phyloP scores from a whole-genome alignment of 2,888 invertebrate genomes.

The Chouioia cunea region DNA sequence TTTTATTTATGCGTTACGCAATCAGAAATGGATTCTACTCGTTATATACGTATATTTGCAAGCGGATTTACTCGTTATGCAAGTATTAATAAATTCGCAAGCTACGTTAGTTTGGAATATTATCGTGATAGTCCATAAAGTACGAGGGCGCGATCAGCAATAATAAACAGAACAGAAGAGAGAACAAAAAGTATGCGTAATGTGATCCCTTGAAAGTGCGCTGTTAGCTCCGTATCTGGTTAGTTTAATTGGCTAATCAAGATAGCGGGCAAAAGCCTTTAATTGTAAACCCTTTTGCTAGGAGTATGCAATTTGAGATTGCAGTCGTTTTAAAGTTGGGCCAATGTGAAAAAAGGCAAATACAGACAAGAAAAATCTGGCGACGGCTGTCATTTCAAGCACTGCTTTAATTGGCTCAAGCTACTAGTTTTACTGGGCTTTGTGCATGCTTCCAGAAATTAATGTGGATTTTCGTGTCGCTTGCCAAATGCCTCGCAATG shows the following conservation, averaged over 20 bases:
- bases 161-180: too few relatives aligned
- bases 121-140: background rate
- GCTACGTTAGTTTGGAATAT: background rate
- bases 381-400: background rate
- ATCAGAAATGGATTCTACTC: too few relatives aligned
- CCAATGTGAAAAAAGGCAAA: too few relatives aligned
- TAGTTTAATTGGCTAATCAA: slow-evolving; percentile 29
- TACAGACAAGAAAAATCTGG: background rate
- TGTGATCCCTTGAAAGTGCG: background rate
- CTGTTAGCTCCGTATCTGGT: background rate
- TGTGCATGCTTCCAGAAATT: too few relatives aligned
- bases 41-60: too few relatives aligned
- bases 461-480: too few relatives aligned
- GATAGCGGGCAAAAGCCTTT: slow-evolving; percentile 11
- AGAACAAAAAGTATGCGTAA: background rate
- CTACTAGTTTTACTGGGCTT: background rate
- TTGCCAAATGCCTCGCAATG: too few relatives aligned
- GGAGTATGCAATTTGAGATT: slow-evolving; percentile 11
- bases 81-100: too few relatives aligned
- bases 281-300: slow-evolving; percentile 24
- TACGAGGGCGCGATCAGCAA: too few relatives aligned
- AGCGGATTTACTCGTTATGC: too few relatives aligned
- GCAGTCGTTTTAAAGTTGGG: slow-evolving; percentile 1
- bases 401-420: background rate
- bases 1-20: background rate